Conservation (phyloP, 1,140 invertebrate species). For the Aethina tumida region DNA sequence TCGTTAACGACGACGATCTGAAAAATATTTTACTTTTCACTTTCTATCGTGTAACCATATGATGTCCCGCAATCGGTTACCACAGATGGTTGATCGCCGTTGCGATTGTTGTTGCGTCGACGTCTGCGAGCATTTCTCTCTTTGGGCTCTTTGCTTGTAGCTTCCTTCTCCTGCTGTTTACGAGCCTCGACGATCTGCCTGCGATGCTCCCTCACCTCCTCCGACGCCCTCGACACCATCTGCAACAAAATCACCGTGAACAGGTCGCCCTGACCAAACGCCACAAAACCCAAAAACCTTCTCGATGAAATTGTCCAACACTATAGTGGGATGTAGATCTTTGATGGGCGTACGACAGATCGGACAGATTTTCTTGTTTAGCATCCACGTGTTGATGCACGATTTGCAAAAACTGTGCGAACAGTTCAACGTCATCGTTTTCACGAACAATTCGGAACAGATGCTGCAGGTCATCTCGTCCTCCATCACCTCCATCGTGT, state of each 20-base stretch:
- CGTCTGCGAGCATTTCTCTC: no score
- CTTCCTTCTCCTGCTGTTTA: slow-evolving; percentile 4
- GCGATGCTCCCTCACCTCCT: slow-evolving; percentile 24
- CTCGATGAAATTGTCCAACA: slow-evolving; percentile 27
- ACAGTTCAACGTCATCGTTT: slow-evolving; percentile 61
- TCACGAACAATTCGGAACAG: slow-evolving; percentile 67
- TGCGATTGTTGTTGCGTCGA: no score
- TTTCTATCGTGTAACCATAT: neutral
- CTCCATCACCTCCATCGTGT: slow-evolving; percentile 11
- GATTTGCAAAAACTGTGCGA: slow-evolving; percentile 67
- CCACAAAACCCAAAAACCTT: slow-evolving; percentile 14
- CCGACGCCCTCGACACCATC: slow-evolving; percentile 9
- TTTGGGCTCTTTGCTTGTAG: neutral
- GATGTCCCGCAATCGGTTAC: neutral
- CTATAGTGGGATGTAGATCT: slow-evolving; percentile 20
- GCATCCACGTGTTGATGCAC: slow-evolving; percentile 65
- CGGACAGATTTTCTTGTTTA: slow-evolving; percentile 62
- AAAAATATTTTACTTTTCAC: neutral
- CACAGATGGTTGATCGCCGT: no score
- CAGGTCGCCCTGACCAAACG: neutral
- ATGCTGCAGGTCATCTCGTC: slow-evolving; percentile 65
- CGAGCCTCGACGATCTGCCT: slow-evolving; percentile 23
- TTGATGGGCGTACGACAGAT: slow-evolving; percentile 46
- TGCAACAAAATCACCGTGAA: slow-evolving; percentile 6
- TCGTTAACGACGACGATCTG: no score